These are phyloP conservation scores for Pelecanoides urinatrix DNA, from an alignment of 2,113 vertebrate genomes.

Conservation along the genomic window DNA sequence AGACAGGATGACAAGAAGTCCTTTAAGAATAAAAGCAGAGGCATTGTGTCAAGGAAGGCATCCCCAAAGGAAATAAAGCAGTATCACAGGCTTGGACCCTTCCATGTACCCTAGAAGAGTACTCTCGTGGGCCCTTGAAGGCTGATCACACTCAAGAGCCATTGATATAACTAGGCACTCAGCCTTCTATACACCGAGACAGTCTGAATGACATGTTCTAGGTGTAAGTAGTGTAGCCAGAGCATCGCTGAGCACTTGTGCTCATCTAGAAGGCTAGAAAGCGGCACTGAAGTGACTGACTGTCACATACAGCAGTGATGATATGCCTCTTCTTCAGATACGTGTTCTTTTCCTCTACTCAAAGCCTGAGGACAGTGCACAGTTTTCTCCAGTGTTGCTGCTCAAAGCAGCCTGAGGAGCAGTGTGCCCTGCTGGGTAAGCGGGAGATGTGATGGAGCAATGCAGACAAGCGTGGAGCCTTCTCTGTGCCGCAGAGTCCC, in stretches of 20 bases:
- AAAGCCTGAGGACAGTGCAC: neutral
- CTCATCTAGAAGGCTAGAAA: neutral
- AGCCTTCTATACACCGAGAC: neutral
- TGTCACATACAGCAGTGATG: neutral
- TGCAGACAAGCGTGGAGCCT: neutral
- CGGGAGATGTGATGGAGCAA: neutral
- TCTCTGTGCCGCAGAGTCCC: rapidly evolving
- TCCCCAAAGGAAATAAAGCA: neutral
- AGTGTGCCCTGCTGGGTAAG: neutral
- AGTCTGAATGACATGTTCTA: neutral
- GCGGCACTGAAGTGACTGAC: neutral
- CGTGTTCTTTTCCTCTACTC: neutral
- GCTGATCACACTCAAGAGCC: neutral
- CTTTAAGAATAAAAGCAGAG: neutral
- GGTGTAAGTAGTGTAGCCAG: neutral
- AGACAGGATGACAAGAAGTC: neutral
- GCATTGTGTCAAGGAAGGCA: neutral
- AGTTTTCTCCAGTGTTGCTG: neutral
- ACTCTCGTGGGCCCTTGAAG: neutral
- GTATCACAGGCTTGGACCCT: neutral
- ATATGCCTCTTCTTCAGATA: neutral
- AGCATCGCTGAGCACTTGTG: neutral
- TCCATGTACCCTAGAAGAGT: neutral
- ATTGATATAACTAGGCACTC: neutral
- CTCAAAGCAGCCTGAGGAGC: neutral